phyloP scores from a whole-genome alignment of 2,888 invertebrate species.

The Athalia rosae region DNA sequence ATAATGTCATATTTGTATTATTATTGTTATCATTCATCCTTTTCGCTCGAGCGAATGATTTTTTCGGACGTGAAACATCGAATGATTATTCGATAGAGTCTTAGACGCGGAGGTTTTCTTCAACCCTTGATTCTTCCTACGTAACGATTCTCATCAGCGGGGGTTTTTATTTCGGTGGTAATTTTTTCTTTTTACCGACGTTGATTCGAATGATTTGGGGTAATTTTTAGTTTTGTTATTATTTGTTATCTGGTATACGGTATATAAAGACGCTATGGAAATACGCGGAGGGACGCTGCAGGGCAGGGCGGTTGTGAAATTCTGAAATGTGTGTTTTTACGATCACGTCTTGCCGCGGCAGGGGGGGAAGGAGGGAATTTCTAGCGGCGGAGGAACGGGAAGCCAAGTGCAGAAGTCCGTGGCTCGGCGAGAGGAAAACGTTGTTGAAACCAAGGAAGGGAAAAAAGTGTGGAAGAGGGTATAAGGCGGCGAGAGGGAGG shows the following conservation, averaged over 20 bases:
- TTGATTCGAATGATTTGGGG: no score
- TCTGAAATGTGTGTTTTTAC: slow-evolving; percentile 52
- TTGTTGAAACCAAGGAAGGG: neutral
- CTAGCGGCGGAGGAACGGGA: slow-evolving; percentile 7
- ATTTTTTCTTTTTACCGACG: no score
- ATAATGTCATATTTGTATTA: no score
- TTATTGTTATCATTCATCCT: no score
- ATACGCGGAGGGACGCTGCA: neutral
- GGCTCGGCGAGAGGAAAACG: neutral
- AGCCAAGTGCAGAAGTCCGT: neutral
- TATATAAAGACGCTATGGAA: neutral
- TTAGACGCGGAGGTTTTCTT: no score
- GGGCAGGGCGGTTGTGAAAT: neutral
- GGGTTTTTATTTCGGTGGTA: no score
- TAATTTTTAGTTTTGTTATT: no score
- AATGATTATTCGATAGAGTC: no score
- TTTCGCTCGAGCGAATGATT: no score
- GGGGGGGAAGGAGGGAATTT: slow-evolving; percentile 2
- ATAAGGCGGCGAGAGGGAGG: neutral
- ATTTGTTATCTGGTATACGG: neutral
- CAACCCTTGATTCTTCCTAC: no score
- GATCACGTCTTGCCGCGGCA: slow-evolving; percentile 29
- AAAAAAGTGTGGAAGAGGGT: neutral
- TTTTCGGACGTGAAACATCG: no score
- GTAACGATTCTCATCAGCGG: no score